Evolutionary conservation across 2,888 invertebrate genomes (phyloP).

Genomic region (Blera fallax): DNA sequence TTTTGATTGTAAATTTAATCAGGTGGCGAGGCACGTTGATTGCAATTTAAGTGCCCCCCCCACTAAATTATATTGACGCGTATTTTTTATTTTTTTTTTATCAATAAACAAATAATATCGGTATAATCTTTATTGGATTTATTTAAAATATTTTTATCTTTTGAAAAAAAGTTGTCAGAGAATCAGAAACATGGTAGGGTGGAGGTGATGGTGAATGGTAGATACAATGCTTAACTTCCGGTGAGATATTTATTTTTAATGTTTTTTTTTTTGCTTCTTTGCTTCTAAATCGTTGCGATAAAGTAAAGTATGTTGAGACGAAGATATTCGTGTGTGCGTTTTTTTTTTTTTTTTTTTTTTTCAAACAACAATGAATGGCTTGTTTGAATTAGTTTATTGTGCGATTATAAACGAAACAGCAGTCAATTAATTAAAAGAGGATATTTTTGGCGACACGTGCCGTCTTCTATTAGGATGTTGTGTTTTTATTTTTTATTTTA

Average conservation of each 20-base stretch:
- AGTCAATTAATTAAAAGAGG: constrained; percentile 25
- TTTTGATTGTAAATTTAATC: constrained; percentile 12
- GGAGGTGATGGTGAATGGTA: neutral
- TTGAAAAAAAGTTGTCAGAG: neutral
- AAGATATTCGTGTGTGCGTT: neutral
- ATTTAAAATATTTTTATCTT: neutral
- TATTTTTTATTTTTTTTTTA: neutral
- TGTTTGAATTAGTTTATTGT: constrained; percentile 28
- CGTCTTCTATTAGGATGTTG: neutral
- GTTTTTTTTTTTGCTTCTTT: no score
- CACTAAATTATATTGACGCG: neutral
- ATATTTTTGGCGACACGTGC: constrained; percentile 20
- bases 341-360: neutral
- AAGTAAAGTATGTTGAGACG: constrained; percentile 7
- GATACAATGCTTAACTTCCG: constrained; percentile 41
- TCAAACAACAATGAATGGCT: constrained; percentile 12
- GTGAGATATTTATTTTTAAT: constrained; percentile 39
- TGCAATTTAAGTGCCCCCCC: neutral
- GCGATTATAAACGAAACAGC: constrained; percentile 28
- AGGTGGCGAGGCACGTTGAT: constrained; percentile 1
- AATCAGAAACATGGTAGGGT: neutral
- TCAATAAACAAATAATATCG: constrained; percentile 23
- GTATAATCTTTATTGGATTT: constrained; percentile 9
- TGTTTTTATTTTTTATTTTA: neutral
- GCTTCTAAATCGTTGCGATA: constrained; percentile 22